Conservation (phyloP, 2,113 vertebrate genomes). For the Epinephelus lanceolatus region DNA sequence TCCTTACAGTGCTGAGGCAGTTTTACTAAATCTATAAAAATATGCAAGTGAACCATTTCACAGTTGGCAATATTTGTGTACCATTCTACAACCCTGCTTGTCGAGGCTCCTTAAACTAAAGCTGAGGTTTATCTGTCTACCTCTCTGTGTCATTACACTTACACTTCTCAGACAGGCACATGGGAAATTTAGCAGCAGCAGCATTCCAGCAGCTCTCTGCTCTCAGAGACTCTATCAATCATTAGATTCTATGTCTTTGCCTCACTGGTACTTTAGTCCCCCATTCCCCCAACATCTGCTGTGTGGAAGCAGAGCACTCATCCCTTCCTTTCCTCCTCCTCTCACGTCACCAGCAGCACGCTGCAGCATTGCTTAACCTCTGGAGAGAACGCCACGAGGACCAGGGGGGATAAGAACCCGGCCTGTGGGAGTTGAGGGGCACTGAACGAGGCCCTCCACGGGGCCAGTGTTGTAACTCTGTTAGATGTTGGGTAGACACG, state of each 20-base stretch:
- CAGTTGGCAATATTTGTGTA: constrained; percentile 1
- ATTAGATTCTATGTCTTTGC: constrained; percentile 69
- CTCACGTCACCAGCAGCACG: constrained; percentile 47
- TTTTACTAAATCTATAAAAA: neutral
- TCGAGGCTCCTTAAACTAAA: constrained; percentile 41
- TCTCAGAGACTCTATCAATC: constrained; percentile 73
- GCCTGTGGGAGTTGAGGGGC: constrained; percentile 51
- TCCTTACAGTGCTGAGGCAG: neutral
- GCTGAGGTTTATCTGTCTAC: constrained; percentile 44
- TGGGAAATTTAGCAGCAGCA: constrained; percentile 66
- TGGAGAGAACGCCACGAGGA: constrained; percentile 39
- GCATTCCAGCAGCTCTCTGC: constrained; percentile 44
- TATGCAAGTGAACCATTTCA: neutral
- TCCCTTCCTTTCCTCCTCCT: constrained; percentile 51
- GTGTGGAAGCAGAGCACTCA: constrained; percentile 55
- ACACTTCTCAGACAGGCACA: constrained; percentile 46
- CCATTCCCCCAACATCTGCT: constrained; percentile 78
- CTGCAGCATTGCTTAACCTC: constrained; percentile 52
- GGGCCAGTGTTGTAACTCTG: constrained; percentile 33
- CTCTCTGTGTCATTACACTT: constrained; percentile 54
- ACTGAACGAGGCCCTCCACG: constrained; percentile 20
- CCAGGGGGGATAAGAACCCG: constrained; percentile 14
- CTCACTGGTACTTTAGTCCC: constrained; percentile 62
- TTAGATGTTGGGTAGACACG: constrained; percentile 18
- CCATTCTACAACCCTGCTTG: constrained; percentile 6